Evolutionary conservation across 1,140 invertebrate genomes (phyloP).

Genomic region (Nephotettix cincticeps): DNA sequence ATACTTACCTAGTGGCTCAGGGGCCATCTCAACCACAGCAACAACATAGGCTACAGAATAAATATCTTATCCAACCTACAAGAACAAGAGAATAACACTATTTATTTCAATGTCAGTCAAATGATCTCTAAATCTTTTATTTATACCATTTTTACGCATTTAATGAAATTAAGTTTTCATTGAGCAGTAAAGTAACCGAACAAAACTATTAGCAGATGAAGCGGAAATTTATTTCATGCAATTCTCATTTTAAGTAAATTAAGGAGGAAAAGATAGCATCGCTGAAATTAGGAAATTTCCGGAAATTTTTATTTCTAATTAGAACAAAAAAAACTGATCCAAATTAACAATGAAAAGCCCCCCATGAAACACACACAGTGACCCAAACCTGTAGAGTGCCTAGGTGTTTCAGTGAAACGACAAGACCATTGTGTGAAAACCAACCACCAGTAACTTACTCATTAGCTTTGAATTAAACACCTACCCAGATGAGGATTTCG

Average conservation of each 20-base stretch:
- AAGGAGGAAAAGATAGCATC: no score
- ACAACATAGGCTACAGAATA: conserved; percentile 24
- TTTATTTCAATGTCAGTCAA: conserved; percentile 14
- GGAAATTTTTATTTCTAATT: no score
- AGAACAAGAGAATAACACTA: conserved; percentile 28
- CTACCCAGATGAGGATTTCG: conserved; percentile 39
- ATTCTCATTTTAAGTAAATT: no score
- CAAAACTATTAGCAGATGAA: no score
- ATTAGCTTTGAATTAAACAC: background rate
- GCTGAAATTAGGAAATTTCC: no score
- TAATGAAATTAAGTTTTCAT: no score
- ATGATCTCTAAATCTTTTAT: background rate
- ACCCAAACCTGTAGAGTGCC: background rate
- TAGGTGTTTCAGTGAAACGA: background rate
- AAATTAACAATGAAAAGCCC: no score
- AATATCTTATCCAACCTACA: conserved; percentile 32
- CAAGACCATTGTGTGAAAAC: background rate
- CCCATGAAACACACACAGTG: background rate
- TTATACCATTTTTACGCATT: no score
- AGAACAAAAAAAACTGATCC: no score
- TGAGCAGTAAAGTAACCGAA: no score
- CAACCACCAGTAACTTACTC: background rate
- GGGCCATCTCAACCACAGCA: conserved; percentile 21
- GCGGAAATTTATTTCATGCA: no score
- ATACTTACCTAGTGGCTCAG: conserved; percentile 16